phyloP scores from a whole-genome alignment of 2,888 invertebrate species.

The Anthrax anthrax region DNA sequence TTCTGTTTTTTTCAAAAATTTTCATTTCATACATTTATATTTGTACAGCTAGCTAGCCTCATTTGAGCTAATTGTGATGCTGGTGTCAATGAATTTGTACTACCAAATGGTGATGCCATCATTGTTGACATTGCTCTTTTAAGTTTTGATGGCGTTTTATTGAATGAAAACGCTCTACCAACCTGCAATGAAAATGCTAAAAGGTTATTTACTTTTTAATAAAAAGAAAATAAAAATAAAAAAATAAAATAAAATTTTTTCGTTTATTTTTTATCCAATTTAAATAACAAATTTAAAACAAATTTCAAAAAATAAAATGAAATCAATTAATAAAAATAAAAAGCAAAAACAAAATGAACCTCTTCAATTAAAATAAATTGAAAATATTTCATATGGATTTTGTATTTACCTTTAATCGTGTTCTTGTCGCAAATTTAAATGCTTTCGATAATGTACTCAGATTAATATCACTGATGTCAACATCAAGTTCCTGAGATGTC shows the following conservation, averaged over 20 bases:
- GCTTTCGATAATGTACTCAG: conserved; percentile 82
- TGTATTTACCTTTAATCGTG: conserved; percentile 66
- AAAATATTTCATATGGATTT: too few species aligned
- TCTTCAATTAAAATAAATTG: too few species aligned
- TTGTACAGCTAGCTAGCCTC: conserved; percentile 73
- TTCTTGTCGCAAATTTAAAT: conserved; percentile 73
- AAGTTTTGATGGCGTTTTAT: conserved; percentile 85
- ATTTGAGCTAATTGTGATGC: conserved; percentile 73
- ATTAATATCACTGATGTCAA: conserved; percentile 75
- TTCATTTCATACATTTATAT: conserved; percentile 68
- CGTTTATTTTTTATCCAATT: too few species aligned
- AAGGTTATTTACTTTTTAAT: conserved; percentile 10
- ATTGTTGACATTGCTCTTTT: conserved; percentile 90
- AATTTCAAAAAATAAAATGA: too few species aligned
- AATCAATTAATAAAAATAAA: too few species aligned
- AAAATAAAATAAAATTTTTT: too few species aligned
- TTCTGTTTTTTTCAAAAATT: too few species aligned
- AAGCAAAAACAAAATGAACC: too few species aligned
- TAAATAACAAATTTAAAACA: too few species aligned
- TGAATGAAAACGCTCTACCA: conserved; percentile 87
- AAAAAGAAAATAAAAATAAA: too few species aligned
- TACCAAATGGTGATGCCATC: conserved; percentile 82
- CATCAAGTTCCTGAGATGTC: conserved; percentile 57
- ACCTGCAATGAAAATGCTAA: conserved; percentile 38
- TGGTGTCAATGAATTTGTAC: conserved; percentile 68